Percentiles rank a stretch among this genome's conserved stretches.
These are phyloP conservation scores for Gymnopithys bicolor DNA, from an alignment of 2,797 vertebrate species.

Conservation along the genomic window DNA sequence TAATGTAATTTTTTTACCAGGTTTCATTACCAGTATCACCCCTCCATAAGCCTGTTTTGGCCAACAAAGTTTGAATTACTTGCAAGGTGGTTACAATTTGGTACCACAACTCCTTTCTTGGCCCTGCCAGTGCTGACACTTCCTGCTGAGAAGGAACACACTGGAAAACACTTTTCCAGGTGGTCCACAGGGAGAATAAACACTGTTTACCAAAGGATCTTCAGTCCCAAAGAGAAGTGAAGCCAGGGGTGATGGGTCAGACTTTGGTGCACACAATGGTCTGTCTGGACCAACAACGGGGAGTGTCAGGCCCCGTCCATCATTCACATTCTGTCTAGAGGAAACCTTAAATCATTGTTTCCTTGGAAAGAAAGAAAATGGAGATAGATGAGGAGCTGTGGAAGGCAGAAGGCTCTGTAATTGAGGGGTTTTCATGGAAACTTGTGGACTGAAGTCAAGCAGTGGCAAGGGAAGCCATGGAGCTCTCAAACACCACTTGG, in stretches of 20 bases:
- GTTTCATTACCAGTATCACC: neutral
- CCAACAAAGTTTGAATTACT: neutral
- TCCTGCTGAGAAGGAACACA: neutral
- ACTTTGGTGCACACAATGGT: conserved; percentile 34
- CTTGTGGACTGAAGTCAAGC: neutral
- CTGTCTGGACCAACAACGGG: conserved; percentile 72
- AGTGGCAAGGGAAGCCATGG: neutral
- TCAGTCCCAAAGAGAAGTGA: conserved; percentile 49
- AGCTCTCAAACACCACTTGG: neutral
- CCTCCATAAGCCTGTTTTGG: neutral
- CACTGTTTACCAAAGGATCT: conserved; percentile 36
- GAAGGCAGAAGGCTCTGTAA: conserved; percentile 59
- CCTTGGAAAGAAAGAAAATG: conserved; percentile 68
- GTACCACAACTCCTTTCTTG: neutral
- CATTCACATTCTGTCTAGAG: conserved; percentile 48
- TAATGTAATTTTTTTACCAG: neutral
- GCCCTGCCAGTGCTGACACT: neutral
- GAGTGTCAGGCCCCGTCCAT: conserved; percentile 72
- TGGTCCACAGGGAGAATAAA: conserved; percentile 44
- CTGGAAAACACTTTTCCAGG: neutral
- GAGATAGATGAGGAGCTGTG: conserved; percentile 73
- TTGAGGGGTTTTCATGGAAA: conserved; percentile 54
- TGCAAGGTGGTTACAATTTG: neutral
- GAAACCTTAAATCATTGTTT: conserved; percentile 77
- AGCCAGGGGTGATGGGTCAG: conserved; percentile 62